A percentile compares a stretch with the other conserved stretches of the same genome.
These are phyloP conservation scores for Parthenolecanium corni DNA, from an alignment of 2,888 invertebrate species.

Conservation along the genomic window DNA sequence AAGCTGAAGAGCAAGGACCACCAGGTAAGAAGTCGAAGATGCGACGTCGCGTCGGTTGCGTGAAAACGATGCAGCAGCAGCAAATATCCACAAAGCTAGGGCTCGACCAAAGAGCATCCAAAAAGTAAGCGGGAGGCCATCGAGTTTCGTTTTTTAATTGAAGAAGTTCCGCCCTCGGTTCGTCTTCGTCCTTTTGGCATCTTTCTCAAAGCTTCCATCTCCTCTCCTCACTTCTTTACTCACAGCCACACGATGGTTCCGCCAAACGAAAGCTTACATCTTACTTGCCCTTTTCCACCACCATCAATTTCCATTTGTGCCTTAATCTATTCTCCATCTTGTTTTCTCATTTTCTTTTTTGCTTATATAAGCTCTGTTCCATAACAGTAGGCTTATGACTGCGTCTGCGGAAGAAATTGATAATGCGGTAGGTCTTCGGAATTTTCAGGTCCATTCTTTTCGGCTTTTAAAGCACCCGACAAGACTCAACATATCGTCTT, in stretches of 20 bases:
- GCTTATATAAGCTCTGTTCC: too few species aligned
- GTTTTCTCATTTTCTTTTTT: too few species aligned
- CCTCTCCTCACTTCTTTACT: too few species aligned
- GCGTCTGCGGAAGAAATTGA: not conserved
- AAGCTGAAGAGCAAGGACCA: constrained; percentile 10
- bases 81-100: not conserved
- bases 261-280: too few species aligned
- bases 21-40: constrained; percentile 12
- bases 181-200: too few species aligned
- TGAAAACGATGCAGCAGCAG: not conserved
- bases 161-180: constrained; percentile 3
- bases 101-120: not conserved
- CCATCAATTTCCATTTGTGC: too few species aligned
- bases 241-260: too few species aligned
- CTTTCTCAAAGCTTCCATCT: too few species aligned
- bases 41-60: not conserved
- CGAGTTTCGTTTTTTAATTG: constrained; percentile 13
- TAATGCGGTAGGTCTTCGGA: constrained; percentile 19
- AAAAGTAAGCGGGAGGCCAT: constrained; percentile 6
- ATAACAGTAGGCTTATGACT: too few species aligned
- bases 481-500: not conserved
- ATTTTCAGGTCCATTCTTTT: not conserved
- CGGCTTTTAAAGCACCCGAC: constrained; percentile 10
- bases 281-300: too few species aligned
- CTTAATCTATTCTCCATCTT: too few species aligned